Percentiles rank a stretch among this genome's conserved stretches.
phyloP scores from a whole-genome alignment of 2,888 invertebrate genomes.

The Scelioninae gen. 1 region DNA sequence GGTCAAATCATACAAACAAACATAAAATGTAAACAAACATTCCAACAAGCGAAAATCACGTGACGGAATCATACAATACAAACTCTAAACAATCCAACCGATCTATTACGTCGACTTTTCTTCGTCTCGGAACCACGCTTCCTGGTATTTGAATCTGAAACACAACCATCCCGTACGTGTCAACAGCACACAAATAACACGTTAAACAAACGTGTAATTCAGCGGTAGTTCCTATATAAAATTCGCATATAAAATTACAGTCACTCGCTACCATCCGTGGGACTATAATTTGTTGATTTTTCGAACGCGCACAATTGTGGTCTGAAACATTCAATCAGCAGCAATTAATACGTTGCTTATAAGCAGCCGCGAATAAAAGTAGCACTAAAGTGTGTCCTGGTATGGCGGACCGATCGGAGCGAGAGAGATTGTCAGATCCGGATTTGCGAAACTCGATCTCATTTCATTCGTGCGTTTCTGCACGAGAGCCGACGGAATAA shows the following conservation, averaged over 20 bases:
- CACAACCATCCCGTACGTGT: constrained; percentile 9
- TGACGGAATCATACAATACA: no score
- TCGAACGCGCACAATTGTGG: no score
- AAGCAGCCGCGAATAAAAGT: constrained; percentile 12
- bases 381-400: neutral
- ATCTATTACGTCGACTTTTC: neutral
- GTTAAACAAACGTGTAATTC: constrained; percentile 2
- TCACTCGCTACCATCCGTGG: constrained; percentile 7
- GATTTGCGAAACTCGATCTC: constrained; percentile 63
- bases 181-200: constrained; percentile 16
- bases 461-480: constrained; percentile 54
- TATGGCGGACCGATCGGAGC: constrained; percentile 9
- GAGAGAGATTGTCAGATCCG: constrained; percentile 38
- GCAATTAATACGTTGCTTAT: constrained; percentile 13
- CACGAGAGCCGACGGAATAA: constrained; percentile 54
- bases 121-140: neutral
- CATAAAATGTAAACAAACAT: no score
- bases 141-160: constrained; percentile 6
- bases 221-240: constrained; percentile 1
- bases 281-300: no score
- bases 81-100: neutral
- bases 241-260: constrained; percentile 18
- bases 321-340: constrained; percentile 13
- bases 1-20: no score
- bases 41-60: no score